Conservation (phyloP, 2,888 invertebrate species). For the Microplitis deprimator region DNA sequence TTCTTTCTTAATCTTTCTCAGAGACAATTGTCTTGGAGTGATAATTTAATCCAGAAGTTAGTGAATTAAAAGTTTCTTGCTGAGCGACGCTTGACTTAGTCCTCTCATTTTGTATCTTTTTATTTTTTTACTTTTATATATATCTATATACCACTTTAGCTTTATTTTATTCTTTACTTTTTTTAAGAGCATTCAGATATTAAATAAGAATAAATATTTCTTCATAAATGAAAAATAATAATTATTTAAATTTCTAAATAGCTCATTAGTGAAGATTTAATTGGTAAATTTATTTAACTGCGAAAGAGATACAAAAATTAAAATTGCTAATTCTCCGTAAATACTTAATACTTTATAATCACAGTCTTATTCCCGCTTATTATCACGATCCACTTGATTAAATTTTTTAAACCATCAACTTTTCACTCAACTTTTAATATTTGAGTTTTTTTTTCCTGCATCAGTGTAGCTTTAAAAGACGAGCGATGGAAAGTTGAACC, state of each 20-base stretch:
- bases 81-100: slow-evolving; percentile 57
- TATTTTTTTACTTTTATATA: not conserved
- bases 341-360: slow-evolving; percentile 43
- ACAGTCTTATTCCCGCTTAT: not conserved
- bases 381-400: not conserved
- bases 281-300: not conserved
- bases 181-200: slow-evolving; percentile 7
- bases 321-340: slow-evolving; percentile 63
- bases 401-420: not conserved
- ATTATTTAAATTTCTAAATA: slow-evolving; percentile 42
- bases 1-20: slow-evolving; percentile 66
- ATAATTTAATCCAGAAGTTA: slow-evolving; percentile 70
- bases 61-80: slow-evolving; percentile 69
- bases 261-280: not conserved
- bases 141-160: slow-evolving; percentile 3
- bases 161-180: slow-evolving; percentile 39
- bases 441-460: not conserved
- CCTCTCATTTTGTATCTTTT: slow-evolving; percentile 30
- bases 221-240: slow-evolving; percentile 48
- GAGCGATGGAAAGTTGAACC: not conserved
- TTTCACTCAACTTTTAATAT: not conserved
- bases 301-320: slow-evolving; percentile 57
- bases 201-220: slow-evolving; percentile 33
- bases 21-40: slow-evolving; percentile 67
- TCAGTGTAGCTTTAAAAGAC: not conserved